Evolutionary conservation across 1,140 invertebrate species (phyloP).

Genomic region (Choristoneura fumiferana): DNA sequence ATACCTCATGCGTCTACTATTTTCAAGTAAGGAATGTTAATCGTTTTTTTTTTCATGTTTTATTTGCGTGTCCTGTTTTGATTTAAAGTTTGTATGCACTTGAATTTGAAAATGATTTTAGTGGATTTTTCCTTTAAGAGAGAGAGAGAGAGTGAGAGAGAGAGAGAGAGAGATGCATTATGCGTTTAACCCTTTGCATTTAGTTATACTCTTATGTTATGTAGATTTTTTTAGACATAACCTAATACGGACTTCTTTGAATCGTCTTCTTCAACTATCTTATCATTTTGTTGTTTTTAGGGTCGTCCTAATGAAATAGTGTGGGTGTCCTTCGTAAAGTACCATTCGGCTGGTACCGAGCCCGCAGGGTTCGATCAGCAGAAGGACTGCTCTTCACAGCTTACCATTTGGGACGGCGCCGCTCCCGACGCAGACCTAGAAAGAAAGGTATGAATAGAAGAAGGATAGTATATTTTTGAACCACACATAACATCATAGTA

Average conservation of each 20-base stretch:
- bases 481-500: too few species aligned
- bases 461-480: too few species aligned
- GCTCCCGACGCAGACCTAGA: constrained; percentile 70
- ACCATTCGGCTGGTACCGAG: constrained; percentile 84
- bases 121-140: too few species aligned
- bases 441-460: constrained; percentile 54
- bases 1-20: constrained; percentile 90
- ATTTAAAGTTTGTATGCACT: background rate
- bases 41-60: background rate
- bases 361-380: constrained; percentile 81
- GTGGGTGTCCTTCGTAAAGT: constrained; percentile 91
- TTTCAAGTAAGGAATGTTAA: constrained; percentile 80
- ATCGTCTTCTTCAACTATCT: too few species aligned
- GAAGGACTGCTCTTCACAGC: constrained; percentile 85
- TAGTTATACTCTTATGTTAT: too few species aligned
- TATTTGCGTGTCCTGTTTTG: background rate
- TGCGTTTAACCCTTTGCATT: too few species aligned
- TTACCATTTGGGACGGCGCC: constrained; percentile 87
- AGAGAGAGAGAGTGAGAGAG: too few species aligned
- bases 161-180: too few species aligned
- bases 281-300: constrained; percentile 43
- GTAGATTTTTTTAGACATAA: too few species aligned
- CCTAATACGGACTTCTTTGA: too few species aligned
- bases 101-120: too few species aligned
- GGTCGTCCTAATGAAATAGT: constrained; percentile 87